Conservation (phyloP, 2,113 vertebrate species). For the Corythornis vintsioides region DNA sequence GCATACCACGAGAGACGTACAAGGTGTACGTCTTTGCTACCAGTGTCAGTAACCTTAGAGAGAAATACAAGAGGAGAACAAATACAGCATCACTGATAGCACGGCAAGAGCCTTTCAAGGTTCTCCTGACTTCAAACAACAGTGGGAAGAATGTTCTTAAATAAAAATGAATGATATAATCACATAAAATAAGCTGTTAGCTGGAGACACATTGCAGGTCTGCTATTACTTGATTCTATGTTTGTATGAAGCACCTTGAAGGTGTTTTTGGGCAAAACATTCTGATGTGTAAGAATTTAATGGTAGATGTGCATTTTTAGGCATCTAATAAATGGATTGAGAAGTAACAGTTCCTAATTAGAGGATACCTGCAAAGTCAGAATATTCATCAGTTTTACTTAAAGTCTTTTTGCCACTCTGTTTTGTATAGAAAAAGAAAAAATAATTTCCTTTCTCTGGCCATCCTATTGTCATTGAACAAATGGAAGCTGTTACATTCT, state of each 20-base stretch:
- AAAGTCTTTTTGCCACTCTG: background rate
- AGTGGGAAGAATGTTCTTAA: background rate
- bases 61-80: background rate
- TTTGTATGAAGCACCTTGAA: background rate
- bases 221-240: background rate
- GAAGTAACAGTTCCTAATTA: background rate
- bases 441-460: background rate
- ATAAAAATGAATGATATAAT: background rate
- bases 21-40: background rate
- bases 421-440: background rate
- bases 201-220: background rate
- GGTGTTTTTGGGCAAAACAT: background rate
- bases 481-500: background rate
- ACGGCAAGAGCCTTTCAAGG: background rate
- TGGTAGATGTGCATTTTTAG: background rate
- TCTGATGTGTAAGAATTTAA: background rate
- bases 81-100: background rate
- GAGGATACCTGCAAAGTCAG: conserved; percentile 8
- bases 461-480: background rate
- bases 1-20: background rate
- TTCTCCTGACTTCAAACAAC: background rate
- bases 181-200: background rate
- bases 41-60: background rate
- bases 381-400: conserved; percentile 9
- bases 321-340: background rate